Conservation (phyloP, 2,113 vertebrate species). For the Pteruthius melanotis region DNA sequence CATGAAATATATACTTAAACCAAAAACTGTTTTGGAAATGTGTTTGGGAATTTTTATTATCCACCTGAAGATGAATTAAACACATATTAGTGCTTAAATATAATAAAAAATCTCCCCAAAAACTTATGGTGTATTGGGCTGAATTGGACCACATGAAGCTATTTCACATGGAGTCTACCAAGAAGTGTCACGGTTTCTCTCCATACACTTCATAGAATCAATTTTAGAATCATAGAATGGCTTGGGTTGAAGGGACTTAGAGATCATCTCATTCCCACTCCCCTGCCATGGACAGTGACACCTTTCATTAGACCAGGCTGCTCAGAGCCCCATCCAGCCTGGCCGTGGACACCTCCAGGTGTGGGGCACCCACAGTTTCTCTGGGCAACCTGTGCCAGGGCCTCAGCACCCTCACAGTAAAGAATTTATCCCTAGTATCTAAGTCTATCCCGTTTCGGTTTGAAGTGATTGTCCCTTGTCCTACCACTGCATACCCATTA, state of each 20-base stretch:
- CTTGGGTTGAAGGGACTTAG: not conserved
- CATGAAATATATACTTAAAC: not conserved
- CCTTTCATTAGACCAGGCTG: not conserved
- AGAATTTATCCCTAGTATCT: not conserved
- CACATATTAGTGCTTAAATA: not conserved
- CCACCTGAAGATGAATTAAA: not conserved
- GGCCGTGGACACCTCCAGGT: not conserved
- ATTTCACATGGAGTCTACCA: not conserved
- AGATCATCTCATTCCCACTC: not conserved
- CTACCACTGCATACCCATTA: not conserved
- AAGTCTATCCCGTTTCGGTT: not conserved
- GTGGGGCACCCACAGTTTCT: not conserved
- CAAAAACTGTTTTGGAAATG: not conserved
- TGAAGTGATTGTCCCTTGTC: not conserved
- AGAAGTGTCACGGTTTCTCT: not conserved
- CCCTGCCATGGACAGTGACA: not conserved
- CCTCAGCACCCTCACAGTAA: too few species aligned
- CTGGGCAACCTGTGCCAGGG: not conserved
- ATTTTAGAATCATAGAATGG: not conserved
- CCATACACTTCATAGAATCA: not conserved
- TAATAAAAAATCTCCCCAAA: not conserved
- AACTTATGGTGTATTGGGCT: not conserved
- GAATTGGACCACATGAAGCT: fast-evolving
- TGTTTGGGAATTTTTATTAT: not conserved
- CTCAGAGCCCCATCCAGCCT: not conserved